phyloP scores from a whole-genome alignment of 1,140 invertebrate species.

The Procambarus clarkii region DNA sequence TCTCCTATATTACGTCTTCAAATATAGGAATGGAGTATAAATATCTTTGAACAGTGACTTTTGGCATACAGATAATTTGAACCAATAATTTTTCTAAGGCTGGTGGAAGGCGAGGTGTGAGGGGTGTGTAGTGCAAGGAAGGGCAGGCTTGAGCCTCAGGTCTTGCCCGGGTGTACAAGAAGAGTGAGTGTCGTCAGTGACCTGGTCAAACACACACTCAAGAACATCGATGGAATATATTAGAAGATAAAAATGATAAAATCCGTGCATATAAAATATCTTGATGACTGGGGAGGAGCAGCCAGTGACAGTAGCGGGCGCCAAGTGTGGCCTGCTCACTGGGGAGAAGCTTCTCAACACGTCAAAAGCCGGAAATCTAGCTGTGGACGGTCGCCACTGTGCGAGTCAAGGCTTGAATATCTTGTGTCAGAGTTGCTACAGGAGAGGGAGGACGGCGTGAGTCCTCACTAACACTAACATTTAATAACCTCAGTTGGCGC shows the following conservation, averaged over 20 bases:
- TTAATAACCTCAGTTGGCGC: no score
- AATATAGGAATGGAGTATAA: not conserved
- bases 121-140: no score
- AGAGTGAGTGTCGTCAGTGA: not conserved
- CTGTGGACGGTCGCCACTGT: constrained; percentile 2
- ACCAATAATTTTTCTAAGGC: not conserved
- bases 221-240: not conserved
- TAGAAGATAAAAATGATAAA: constrained; percentile 3
- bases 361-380: not conserved
- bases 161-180: not conserved
- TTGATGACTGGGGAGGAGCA: not conserved
- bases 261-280: constrained; percentile 15
- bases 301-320: not conserved
- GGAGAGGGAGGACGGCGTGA: no score
- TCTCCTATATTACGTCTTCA: not conserved
- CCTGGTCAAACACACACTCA: not conserved
- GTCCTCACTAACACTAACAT: no score
- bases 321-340: not conserved
- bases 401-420: not conserved
- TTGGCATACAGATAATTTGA: not conserved
- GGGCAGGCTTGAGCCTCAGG: not conserved
- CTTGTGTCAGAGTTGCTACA: not conserved
- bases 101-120: not conserved
- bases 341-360: not conserved
- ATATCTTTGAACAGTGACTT: not conserved